A percentile compares a stretch with the other conserved stretches of the same genome.
phyloP scores from a whole-genome alignment of 2,797 vertebrate genomes.

The Apogon hyalosoma region DNA sequence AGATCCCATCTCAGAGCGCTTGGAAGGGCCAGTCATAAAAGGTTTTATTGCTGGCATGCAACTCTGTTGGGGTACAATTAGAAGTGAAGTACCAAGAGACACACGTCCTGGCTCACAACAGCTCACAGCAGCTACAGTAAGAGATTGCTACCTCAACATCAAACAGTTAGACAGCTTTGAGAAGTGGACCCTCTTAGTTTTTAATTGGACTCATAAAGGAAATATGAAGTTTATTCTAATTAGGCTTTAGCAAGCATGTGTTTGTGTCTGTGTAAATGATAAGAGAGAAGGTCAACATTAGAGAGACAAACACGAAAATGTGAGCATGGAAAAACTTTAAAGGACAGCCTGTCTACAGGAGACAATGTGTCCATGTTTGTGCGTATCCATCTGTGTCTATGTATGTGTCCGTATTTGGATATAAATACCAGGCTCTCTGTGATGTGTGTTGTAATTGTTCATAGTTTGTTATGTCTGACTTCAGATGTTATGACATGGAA shows the following conservation, averaged over 20 bases:
- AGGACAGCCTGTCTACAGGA: no score
- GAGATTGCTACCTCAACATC: slow-evolving; percentile 53
- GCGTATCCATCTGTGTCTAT: slow-evolving; percentile 2
- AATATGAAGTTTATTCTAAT: slow-evolving; percentile 56
- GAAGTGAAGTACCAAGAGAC: slow-evolving; percentile 31
- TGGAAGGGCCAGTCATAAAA: slow-evolving; percentile 56
- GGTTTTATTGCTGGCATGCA: slow-evolving; percentile 55
- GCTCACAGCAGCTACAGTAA: slow-evolving; percentile 26
- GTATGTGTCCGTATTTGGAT: neutral
- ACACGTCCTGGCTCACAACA: slow-evolving; percentile 13
- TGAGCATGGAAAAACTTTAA: neutral
- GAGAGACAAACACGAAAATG: neutral
- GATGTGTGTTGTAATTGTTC: slow-evolving; percentile 36
- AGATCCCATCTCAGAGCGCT: slow-evolving; percentile 49
- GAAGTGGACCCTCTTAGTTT: slow-evolving; percentile 43
- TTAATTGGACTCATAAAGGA: slow-evolving; percentile 65
- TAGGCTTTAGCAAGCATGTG: slow-evolving; percentile 14
- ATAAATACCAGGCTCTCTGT: slow-evolving; percentile 12
- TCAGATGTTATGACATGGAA: slow-evolving; percentile 49
- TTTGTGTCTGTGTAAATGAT: neutral
- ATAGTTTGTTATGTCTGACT: slow-evolving; percentile 55
- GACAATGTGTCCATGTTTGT: neutral
- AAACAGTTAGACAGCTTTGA: slow-evolving; percentile 56
- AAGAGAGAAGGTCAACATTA: no score
- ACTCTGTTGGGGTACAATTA: slow-evolving; percentile 65